Percentiles rank a stretch among this genome's conserved stretches.
These are phyloP conservation scores for Ormyrus labotus DNA, from an alignment of 2,888 invertebrate genomes.

Conservation along the genomic window DNA sequence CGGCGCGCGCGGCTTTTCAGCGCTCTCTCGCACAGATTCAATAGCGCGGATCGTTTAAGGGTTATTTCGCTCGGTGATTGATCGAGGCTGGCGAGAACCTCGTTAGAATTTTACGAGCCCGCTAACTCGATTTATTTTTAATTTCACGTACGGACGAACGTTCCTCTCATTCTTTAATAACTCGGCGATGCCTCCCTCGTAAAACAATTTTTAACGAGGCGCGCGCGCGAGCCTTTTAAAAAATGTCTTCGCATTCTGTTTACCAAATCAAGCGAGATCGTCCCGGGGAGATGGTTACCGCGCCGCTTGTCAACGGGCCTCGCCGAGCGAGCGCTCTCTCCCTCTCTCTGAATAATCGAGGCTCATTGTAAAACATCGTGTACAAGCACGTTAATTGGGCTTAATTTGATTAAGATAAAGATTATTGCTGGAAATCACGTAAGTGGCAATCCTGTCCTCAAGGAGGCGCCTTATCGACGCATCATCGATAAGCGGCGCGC, in stretches of 20 bases:
- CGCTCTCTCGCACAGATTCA: not conserved
- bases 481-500: constrained; percentile 53
- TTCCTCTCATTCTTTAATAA: too few relatives aligned
- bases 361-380: constrained; percentile 58
- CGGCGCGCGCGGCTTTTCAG: not conserved
- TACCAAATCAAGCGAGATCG: too few relatives aligned
- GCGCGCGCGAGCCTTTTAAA: too few relatives aligned
- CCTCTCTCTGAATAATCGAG: constrained; percentile 40
- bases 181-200: too few relatives aligned
- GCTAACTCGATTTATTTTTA: constrained; percentile 18
- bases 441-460: constrained; percentile 54
- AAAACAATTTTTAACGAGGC: too few relatives aligned
- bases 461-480: constrained; percentile 57
- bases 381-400: constrained; percentile 59
- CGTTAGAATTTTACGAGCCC: constrained; percentile 24
- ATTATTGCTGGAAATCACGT: constrained; percentile 53
- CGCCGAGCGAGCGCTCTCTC: too few relatives aligned
- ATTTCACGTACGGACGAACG: too few relatives aligned
- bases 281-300: too few relatives aligned
- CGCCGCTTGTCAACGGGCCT: too few relatives aligned
- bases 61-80: constrained; percentile 27
- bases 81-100: constrained; percentile 1
- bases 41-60: constrained; percentile 30
- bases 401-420: constrained; percentile 59
- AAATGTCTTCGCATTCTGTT: too few relatives aligned